These are phyloP conservation scores for Harpalus rubripes DNA, from an alignment of 2,888 invertebrate genomes.

Conservation along the genomic window DNA sequence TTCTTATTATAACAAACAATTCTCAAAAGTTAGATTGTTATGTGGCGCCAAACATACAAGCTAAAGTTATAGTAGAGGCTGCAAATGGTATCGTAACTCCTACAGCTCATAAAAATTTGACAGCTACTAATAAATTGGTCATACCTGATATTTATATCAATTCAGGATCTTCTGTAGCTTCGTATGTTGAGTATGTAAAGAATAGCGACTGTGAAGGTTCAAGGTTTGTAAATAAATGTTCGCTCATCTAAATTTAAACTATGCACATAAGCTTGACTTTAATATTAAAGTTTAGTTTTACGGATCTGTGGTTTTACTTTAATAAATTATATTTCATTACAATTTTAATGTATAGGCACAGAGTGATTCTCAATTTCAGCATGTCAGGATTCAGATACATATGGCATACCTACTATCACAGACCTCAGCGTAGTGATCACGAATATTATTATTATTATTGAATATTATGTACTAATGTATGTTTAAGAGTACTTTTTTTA, in stretches of 20 bases:
- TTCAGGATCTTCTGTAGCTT: conserved; percentile 73
- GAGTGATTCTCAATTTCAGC: too few species aligned
- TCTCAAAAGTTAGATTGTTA: conserved; percentile 74
- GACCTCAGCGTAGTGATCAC: too few species aligned
- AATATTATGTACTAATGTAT: too few species aligned
- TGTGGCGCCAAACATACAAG: conserved; percentile 73
- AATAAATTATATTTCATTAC: too few species aligned
- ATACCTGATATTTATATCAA: conserved; percentile 75
- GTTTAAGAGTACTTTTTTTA: too few species aligned
- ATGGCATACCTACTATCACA: too few species aligned
- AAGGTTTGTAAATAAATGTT: background rate
- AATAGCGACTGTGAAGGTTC: conserved; percentile 2
- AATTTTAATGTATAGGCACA: too few species aligned
- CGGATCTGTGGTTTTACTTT: too few species aligned
- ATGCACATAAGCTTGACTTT: background rate
- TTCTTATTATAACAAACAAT: conserved; percentile 73
- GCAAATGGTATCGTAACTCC: conserved; percentile 74
- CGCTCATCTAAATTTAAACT: background rate
- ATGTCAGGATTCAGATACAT: too few species aligned
- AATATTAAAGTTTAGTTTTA: background rate
- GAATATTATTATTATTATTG: too few species aligned
- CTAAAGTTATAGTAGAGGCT: conserved; percentile 75
- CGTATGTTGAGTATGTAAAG: conserved; percentile 73
- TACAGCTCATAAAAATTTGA: conserved; percentile 74
- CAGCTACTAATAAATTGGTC: conserved; percentile 72